Percentiles rank a stretch among this genome's conserved stretches.
Evolutionary conservation across 2,797 vertebrate species (phyloP).

Genomic region (Benthosema pterotum): DNA sequence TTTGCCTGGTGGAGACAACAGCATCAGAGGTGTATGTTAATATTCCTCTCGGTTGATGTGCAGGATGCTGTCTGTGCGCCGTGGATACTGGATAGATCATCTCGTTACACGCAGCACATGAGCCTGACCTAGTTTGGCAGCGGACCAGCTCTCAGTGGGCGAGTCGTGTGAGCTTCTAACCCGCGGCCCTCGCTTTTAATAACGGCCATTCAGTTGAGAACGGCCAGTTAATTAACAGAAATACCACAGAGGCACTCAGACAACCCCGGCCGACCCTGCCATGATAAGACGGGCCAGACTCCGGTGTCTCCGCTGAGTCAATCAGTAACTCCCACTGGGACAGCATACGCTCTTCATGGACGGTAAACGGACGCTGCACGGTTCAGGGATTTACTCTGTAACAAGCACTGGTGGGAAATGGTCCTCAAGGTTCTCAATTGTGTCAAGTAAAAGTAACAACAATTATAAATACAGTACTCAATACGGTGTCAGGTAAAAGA

Average conservation of each 20-base stretch:
- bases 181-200: slow-evolving; percentile 41
- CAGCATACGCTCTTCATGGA: slow-evolving; percentile 8
- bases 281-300: slow-evolving; percentile 11
- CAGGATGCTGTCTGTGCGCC: not conserved
- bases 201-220: slow-evolving; percentile 52
- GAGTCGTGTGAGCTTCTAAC: slow-evolving; percentile 34
- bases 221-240: slow-evolving; percentile 64
- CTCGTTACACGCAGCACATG: not conserved
- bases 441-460: too few relatives aligned
- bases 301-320: slow-evolving; percentile 9
- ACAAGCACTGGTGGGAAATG: too few relatives aligned
- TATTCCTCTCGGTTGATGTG: too few relatives aligned
- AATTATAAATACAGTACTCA: too few relatives aligned
- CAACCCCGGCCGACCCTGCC: slow-evolving; percentile 38
- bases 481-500: too few relatives aligned
- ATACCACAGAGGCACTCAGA: slow-evolving; percentile 65
- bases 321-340: slow-evolving; percentile 15
- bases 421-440: too few relatives aligned
- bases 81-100: not conserved
- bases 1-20: too few relatives aligned
- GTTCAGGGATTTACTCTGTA: too few relatives aligned
- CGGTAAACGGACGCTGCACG: slow-evolving; percentile 8
- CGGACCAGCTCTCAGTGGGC: slow-evolving; percentile 14
- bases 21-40: too few relatives aligned
- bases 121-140: slow-evolving; percentile 5